Percentiles rank a stretch among this genome's conserved stretches.
These are phyloP conservation scores for Bimastos eiseni DNA, from an alignment of 2,888 invertebrate species.

Conservation along the genomic window DNA sequence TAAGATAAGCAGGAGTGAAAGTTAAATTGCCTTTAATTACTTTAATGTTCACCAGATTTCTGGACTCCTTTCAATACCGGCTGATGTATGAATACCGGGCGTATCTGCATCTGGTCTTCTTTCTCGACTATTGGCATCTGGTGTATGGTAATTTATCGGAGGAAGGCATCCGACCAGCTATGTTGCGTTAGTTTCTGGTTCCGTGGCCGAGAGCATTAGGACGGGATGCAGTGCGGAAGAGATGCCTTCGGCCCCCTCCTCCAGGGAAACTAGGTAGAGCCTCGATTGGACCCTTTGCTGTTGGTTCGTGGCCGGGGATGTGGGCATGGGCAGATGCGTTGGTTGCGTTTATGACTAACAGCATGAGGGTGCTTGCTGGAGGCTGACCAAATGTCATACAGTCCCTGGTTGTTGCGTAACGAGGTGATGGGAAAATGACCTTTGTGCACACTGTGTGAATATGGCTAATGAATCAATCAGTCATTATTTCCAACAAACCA, in stretches of 20 bases:
- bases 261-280: not conserved
- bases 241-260: not conserved
- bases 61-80: not conserved
- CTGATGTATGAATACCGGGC: not conserved
- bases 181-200: not conserved
- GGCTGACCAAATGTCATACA: not conserved
- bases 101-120: not conserved
- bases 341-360: not conserved
- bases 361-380: conserved; percentile 2
- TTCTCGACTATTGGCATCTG: not conserved
- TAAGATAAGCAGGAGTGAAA: not conserved
- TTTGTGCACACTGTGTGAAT: not conserved
- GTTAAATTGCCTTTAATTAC: not conserved
- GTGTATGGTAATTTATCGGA: not conserved
- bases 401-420: not conserved
- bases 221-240: not conserved
- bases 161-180: not conserved
- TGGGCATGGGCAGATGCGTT: not conserved
- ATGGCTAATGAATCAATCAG: not conserved
- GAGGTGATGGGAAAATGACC: not conserved
- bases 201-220: not conserved
- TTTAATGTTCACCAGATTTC: not conserved
- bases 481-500: not conserved
- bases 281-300: not conserved
- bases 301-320: not conserved